Percentiles rank a stretch among this genome's conserved stretches.
Conservation (phyloP, 2,113 vertebrate genomes). For the Myotis yumanensis region DNA sequence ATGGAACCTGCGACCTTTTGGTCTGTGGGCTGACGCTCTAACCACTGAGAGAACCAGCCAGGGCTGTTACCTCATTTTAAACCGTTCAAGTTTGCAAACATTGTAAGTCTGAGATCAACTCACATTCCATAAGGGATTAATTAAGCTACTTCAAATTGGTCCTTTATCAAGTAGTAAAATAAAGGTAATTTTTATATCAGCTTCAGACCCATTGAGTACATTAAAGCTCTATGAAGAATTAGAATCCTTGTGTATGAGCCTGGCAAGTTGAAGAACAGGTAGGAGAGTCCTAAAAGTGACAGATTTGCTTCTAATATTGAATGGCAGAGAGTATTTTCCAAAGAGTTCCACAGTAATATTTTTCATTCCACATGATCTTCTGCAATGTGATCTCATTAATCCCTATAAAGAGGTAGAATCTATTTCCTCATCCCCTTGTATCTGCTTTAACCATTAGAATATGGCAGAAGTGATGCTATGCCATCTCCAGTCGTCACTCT, state of each 20-base stretch:
- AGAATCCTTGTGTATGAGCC: not conserved
- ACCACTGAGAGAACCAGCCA: too few relatives aligned
- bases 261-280: not conserved
- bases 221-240: slow-evolving; percentile 28
- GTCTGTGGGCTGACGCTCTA: too few relatives aligned
- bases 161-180: slow-evolving; percentile 36
- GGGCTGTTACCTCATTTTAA: slow-evolving; percentile 27
- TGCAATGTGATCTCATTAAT: not conserved
- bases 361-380: not conserved
- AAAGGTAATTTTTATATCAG: not conserved
- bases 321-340: not conserved
- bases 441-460: not conserved
- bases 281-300: not conserved
- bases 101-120: slow-evolving; percentile 36
- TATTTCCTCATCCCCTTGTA: not conserved
- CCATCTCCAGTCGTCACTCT: not conserved
- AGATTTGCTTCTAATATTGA: not conserved
- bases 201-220: not conserved
- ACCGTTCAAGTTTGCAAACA: slow-evolving; percentile 27
- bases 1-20: too few relatives aligned
- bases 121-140: slow-evolving; percentile 1
- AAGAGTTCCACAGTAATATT: not conserved
- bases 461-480: not conserved
- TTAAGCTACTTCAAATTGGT: slow-evolving; percentile 42
- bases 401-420: not conserved